Base-by-base conservation (phyloP, 2,888 invertebrate genomes). In the Lochmaea capreae region DNA sequence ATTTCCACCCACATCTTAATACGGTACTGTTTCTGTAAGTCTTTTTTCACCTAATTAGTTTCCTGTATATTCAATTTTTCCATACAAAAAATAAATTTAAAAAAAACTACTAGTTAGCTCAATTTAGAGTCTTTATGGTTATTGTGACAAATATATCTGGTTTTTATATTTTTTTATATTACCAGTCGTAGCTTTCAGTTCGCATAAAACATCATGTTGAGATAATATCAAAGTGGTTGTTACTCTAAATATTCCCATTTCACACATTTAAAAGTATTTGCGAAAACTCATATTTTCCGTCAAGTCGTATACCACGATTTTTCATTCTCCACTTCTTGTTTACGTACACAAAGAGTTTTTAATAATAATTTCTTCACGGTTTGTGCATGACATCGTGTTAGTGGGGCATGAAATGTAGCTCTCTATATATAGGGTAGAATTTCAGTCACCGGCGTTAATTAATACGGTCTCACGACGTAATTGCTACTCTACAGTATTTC, bases 401-500 rank as follows among this genome's bases (percentile, higher is more conserved):
- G 43, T 63, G 43, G 16, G 18, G 43, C 42, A 16, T 63, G 42
- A 63, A 63, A 63, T 63, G 39, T 10, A 61, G 10, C 33, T 61
- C n/a, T 33, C 26, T 61, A 61, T 12, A 33, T 61, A 12, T 26
- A 61, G 39, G 54, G 54, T 54, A 54, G 54, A 54, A 54, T 54
- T 54, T 54, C 54, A 54, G 54, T 54, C 9, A 62, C 43, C n/a
- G 61, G 12, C 68, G 46, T 49, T 68, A 63, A 71, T 65, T 71
- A 71, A 71, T 65, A 71, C 57, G 62, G 63, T 70, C 52, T 63
- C 26, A 43, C 65, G 65, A 71, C 65, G 57, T 65, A 71, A 71
- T 71, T 71, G 65, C 71, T 65, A 58, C 65, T 65, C 71, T 43
- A 52, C 49, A 65, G 9, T 58, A 65, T 65, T 65, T 58, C 65